These are phyloP conservation scores for Ciconia nigra DNA, from an alignment of 2,797 vertebrate species.

Conservation along the genomic window DNA sequence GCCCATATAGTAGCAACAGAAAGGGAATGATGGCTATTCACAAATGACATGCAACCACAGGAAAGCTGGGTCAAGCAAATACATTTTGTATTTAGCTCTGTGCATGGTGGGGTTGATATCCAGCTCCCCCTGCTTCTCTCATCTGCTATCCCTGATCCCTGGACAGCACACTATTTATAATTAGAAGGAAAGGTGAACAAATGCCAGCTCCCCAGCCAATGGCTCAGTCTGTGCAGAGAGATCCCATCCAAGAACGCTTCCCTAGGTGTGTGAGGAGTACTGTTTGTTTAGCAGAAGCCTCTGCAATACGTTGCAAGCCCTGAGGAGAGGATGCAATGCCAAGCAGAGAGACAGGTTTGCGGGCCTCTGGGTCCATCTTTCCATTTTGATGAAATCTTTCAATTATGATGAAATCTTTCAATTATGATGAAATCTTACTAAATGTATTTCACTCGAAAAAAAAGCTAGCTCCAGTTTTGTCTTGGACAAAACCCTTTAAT, in stretches of 20 bases:
- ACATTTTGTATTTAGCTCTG: neutral
- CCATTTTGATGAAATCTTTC: neutral
- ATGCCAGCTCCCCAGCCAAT: neutral
- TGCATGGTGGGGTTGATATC: neutral
- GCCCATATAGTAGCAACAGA: neutral
- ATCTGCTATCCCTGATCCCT: accelerated
- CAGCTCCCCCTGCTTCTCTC: neutral
- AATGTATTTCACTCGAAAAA: neutral
- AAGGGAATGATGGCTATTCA: neutral
- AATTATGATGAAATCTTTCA: neutral
- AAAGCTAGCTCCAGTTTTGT: neutral
- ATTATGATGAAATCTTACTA: neutral
- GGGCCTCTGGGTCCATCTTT: neutral
- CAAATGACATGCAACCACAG: accelerated
- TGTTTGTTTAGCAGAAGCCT: neutral
- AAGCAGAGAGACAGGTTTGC: neutral
- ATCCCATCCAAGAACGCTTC: neutral
- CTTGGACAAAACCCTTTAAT: neutral
- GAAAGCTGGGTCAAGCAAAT: neutral
- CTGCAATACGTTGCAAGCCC: neutral
- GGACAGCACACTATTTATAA: neutral
- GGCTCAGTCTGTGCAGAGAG: neutral
- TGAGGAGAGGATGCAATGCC: too few relatives aligned
- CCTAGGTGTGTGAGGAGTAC: neutral
- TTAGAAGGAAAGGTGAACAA: neutral